Evolutionary conservation across 2,888 invertebrate genomes (phyloP).

Genomic region (Ethmia dodecea): DNA sequence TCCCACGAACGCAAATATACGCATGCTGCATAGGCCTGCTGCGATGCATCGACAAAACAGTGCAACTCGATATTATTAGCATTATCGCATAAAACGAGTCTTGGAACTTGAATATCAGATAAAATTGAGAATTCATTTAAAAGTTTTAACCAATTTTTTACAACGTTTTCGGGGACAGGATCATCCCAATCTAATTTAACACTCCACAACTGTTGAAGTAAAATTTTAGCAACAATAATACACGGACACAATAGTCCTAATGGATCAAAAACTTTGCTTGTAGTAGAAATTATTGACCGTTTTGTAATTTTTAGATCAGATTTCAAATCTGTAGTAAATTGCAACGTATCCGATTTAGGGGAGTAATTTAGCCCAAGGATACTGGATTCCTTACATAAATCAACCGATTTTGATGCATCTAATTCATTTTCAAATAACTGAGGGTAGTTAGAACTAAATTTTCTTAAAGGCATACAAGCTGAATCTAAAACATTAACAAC

Average conservation of each 20-base stretch:
- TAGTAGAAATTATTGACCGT: constrained; percentile 4
- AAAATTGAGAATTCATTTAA: background rate
- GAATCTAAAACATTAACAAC: background rate
- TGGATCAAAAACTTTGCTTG: constrained; percentile 2
- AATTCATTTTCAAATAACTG: background rate
- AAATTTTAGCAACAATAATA: constrained; percentile 2
- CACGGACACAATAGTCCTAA: background rate
- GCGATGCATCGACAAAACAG: constrained; percentile 11
- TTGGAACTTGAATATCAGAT: background rate
- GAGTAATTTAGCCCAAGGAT: constrained; percentile 11
- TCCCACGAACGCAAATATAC: constrained; percentile 3
- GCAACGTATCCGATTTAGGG: constrained; percentile 8
- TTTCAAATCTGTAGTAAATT: constrained; percentile 1
- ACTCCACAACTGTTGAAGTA: background rate
- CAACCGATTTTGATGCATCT: background rate
- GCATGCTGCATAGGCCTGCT: constrained; percentile 5
- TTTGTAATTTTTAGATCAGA: constrained; percentile 1
- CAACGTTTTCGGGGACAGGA: background rate
- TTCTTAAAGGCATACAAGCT: constrained; percentile 18
- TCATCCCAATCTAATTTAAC: background rate
- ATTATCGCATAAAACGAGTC: background rate
- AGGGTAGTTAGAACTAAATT: constrained; percentile 19
- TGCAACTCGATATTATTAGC: constrained; percentile 4
- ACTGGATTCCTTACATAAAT: background rate
- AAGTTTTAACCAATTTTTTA: background rate